Conservation (phyloP, 2,797 vertebrate species). For the Macropus fuliginosus region DNA sequence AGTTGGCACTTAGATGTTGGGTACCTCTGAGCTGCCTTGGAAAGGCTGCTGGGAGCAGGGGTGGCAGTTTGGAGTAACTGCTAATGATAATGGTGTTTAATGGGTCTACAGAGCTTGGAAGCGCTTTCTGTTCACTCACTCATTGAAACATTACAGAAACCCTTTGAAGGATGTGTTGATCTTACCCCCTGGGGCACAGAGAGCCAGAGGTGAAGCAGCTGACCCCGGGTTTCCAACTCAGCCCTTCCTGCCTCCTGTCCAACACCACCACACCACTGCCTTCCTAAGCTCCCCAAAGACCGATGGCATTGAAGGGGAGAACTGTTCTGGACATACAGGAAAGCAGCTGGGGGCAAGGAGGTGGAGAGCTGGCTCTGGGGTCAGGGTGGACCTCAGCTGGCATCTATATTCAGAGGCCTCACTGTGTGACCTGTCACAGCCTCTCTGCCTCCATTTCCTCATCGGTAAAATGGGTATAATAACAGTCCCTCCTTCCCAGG, state of each 20-base stretch:
- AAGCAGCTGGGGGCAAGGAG: neutral
- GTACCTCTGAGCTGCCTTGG: neutral
- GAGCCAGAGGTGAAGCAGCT: neutral
- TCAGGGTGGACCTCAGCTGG: neutral
- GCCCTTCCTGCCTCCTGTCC: neutral
- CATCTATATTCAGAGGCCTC: too few species aligned
- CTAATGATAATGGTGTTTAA: rapidly evolving
- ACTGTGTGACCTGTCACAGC: neutral
- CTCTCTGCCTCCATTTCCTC: neutral
- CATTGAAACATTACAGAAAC: neutral
- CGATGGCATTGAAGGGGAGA: neutral
- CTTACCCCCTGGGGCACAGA: neutral
- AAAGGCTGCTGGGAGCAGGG: neutral
- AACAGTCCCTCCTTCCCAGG: neutral
- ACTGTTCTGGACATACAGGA: neutral
- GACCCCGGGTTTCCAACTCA: neutral
- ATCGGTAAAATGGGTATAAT: neutral
- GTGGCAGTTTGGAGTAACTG: neutral
- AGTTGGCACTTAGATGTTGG: neutral
- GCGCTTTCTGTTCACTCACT: too few species aligned
- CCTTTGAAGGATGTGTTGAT: neutral
- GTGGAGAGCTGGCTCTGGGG: neutral
- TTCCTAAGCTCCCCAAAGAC: neutral
- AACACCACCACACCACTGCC: neutral
- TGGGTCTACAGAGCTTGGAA: too few species aligned